phyloP scores from a whole-genome alignment of 2,888 invertebrate genomes.

The Iselma pallidipennis region DNA sequence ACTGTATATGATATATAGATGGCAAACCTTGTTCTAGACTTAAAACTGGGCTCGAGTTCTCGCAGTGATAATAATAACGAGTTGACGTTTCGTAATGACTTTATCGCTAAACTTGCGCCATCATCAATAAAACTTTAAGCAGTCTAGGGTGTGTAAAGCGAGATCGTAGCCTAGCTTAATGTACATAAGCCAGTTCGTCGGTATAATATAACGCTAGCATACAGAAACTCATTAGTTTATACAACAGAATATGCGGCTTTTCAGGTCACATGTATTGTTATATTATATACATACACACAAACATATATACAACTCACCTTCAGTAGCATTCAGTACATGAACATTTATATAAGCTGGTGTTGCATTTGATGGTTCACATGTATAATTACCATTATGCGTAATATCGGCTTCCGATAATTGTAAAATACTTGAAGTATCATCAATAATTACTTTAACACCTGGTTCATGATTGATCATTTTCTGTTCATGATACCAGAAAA shows the following conservation, averaged over 20 bases:
- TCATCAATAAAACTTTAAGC: constrained; percentile 19
- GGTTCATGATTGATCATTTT: constrained; percentile 66
- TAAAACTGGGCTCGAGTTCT: not conserved
- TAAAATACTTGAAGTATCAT: constrained; percentile 64
- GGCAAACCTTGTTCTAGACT: not conserved
- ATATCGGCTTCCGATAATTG: constrained; percentile 65
- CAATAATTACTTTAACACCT: constrained; percentile 59
- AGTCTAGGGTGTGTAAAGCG: not conserved
- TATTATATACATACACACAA: not conserved
- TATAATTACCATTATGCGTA: constrained; percentile 69
- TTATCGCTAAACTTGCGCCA: constrained; percentile 6
- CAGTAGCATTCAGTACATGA: constrained; percentile 70
- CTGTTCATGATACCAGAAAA: constrained; percentile 65
- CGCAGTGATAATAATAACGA: constrained; percentile 2
- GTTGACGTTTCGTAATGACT: constrained; percentile 9
- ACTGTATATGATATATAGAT: not conserved
- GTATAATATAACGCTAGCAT: constrained; percentile 1
- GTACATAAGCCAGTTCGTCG: constrained; percentile 7
- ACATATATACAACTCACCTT: constrained; percentile 40
- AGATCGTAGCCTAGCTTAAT: constrained; percentile 3
- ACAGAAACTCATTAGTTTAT: constrained; percentile 7
- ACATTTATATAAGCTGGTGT: constrained; percentile 67
- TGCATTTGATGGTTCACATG: constrained; percentile 70
- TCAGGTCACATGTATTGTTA: not conserved
- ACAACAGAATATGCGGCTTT: not conserved